Conservation (phyloP, 2,113 vertebrate species). For the Sebastes schlegelii region DNA sequence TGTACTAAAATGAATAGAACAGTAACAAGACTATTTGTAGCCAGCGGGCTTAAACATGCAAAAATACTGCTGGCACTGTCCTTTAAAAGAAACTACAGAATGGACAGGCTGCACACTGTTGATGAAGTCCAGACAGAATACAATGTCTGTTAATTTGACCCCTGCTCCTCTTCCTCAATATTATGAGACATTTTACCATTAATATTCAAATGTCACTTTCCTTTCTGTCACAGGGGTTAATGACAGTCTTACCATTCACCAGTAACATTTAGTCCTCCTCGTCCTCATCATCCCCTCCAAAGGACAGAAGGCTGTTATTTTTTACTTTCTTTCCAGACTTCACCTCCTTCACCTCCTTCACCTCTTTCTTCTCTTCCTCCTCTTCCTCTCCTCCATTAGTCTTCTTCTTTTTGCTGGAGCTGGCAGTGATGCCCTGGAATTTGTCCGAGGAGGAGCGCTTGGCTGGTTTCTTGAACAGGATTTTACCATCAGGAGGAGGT, state of each 20-base stretch:
- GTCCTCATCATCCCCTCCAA: slow-evolving; percentile 92
- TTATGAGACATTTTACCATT: neutral
- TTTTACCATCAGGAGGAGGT: slow-evolving; percentile 89
- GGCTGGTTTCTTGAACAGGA: slow-evolving; percentile 93
- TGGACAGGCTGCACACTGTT: neutral
- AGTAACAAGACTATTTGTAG: neutral
- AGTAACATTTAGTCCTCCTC: slow-evolving; percentile 79
- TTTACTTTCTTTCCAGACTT: slow-evolving; percentile 89
- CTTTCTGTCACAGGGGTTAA: neutral
- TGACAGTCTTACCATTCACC: neutral
- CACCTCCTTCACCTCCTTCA: slow-evolving; percentile 70
- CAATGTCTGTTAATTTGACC: neutral
- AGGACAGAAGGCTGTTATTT: slow-evolving; percentile 95
- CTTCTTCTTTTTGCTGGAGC: slow-evolving; percentile 93
- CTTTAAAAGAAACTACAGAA: slow-evolving; percentile 7
- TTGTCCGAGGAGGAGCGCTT: slow-evolving; percentile 91
- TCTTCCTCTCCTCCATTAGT: slow-evolving; percentile 38
- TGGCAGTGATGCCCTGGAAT: slow-evolving; percentile 89
- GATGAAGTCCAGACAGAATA: slow-evolving; percentile 9
- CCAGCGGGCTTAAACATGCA: slow-evolving; percentile 13
- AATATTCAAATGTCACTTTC: neutral
- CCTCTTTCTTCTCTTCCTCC: slow-evolving; percentile 68
- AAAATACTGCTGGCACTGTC: slow-evolving; percentile 2
- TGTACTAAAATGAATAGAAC: neutral
- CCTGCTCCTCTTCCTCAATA: neutral